A percentile compares a stretch with the other conserved stretches of the same genome.
phyloP scores from a whole-genome alignment of 2,888 invertebrate species.

The Scrobipalpa atriplicella region DNA sequence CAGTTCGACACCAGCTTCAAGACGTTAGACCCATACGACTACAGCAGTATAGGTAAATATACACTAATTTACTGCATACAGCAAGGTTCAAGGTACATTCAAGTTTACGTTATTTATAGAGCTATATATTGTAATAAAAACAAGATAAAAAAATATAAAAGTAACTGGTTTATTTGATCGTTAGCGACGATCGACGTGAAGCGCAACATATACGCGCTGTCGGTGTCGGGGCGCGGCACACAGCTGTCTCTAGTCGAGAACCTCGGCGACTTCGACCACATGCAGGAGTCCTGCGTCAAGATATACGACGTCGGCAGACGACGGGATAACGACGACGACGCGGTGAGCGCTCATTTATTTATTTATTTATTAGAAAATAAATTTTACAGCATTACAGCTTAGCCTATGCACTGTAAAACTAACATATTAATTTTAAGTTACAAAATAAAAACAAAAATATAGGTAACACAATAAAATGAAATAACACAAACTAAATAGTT shows the following conservation, averaged over 20 bases:
- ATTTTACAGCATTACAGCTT: no score
- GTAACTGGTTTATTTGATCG: no score
- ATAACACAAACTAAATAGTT: no score
- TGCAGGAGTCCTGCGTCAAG: conserved; percentile 94
- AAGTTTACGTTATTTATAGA: no score
- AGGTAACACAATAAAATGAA: no score
- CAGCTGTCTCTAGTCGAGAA: conserved; percentile 96
- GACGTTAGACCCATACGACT: conserved; percentile 96
- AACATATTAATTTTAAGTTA: no score
- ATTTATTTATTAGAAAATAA: no score
- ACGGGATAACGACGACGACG: conserved; percentile 94
- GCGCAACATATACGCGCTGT: conserved; percentile 92
- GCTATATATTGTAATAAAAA: conserved; percentile 87
- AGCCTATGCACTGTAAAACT: no score
- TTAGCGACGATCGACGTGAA: conserved; percentile 96
- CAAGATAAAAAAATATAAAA: no score
- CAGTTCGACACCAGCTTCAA: conserved; percentile 96
- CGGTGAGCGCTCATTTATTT: conserved; percentile 84
- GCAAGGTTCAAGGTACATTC: no score
- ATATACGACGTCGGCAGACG: conserved; percentile 96
- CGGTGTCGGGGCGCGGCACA: conserved; percentile 91
- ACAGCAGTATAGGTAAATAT: conserved; percentile 92
- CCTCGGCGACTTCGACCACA: conserved; percentile 90
- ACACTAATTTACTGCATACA: no score
- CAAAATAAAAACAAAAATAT: no score